phyloP scores from a whole-genome alignment of 1,140 invertebrate genomes.

The Coelopa frigida region DNA sequence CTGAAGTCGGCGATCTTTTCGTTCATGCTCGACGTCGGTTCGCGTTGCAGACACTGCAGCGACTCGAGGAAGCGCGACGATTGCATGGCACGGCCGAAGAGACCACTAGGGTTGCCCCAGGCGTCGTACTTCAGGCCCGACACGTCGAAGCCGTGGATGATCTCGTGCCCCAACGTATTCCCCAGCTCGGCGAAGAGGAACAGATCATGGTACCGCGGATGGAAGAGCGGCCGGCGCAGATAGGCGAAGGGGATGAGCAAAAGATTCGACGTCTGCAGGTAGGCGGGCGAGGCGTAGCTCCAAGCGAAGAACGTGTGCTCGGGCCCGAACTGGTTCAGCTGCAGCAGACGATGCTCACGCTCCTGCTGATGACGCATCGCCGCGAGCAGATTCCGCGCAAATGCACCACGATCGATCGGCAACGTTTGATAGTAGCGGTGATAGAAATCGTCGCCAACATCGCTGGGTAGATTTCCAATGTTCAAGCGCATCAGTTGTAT shows the following conservation, averaged over 20 bases:
- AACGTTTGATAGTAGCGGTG: not conserved
- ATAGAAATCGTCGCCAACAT: not conserved
- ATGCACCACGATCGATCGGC: not conserved
- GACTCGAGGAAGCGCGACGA: not conserved
- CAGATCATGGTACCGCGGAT: slow-evolving; percentile 23
- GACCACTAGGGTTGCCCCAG: slow-evolving; percentile 16
- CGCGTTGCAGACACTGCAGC: not conserved
- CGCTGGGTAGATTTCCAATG: slow-evolving; percentile 9
- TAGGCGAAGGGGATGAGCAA: slow-evolving; percentile 33
- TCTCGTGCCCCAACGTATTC: slow-evolving; percentile 34
- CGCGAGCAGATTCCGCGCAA: slow-evolving; percentile 11
- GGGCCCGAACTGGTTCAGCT: not conserved
- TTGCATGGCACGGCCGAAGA: not conserved
- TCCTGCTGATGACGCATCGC: not conserved
- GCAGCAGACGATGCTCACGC: not conserved
- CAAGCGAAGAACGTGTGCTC: slow-evolving; percentile 3
- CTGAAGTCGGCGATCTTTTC: slow-evolving; percentile 25
- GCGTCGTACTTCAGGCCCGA: slow-evolving; percentile 30
- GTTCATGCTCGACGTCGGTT: not conserved
- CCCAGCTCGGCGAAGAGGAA: slow-evolving; percentile 32
- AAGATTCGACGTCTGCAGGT: slow-evolving; percentile 28
- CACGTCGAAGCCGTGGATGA: slow-evolving; percentile 30
- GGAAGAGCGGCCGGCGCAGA: slow-evolving; percentile 26
- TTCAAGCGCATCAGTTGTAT: slow-evolving; percentile 4
- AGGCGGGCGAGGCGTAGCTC: slow-evolving; percentile 21